phyloP scores from a whole-genome alignment of 53 echinoderm and acorn worm genomes.

The Glandiceps talaboti region DNA sequence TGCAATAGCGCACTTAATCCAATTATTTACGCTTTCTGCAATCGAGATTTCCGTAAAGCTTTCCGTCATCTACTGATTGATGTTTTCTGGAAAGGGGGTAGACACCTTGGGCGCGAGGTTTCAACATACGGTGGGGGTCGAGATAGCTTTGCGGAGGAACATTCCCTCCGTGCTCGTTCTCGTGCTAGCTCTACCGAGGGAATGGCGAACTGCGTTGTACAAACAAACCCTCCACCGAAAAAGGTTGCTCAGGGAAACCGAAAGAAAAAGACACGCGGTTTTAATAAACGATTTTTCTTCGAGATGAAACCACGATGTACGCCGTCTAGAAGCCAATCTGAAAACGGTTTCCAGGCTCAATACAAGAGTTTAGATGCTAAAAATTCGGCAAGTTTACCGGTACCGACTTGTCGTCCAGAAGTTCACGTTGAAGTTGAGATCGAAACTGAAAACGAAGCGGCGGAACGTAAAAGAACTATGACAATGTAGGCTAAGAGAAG shows the following conservation, averaged over 20 bases:
- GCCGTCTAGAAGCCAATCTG: not conserved
- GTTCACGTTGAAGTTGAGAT: not conserved
- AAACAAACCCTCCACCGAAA: not conserved
- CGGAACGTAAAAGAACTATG: not conserved
- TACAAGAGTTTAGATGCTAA: not conserved
- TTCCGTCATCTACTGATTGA: slow-evolving; percentile 16
- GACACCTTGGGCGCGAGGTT: not conserved
- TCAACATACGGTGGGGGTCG: not conserved
- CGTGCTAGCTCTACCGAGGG: not conserved
- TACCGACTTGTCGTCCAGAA: not conserved
- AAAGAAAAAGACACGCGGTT: not conserved
- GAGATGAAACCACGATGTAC: not conserved
- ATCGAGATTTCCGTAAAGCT: slow-evolving; percentile 82
- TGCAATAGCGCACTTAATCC: slow-evolving; percentile 98
- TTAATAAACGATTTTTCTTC: not conserved
- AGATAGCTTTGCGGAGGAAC: not conserved
- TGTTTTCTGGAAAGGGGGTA: not conserved
- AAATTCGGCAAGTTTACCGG: not conserved
- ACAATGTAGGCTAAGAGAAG: not conserved
- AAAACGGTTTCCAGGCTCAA: not conserved
- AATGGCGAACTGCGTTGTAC: not conserved
- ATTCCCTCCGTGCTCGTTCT: not conserved
- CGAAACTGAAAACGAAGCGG: no score
- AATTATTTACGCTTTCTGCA: slow-evolving; percentile 92
- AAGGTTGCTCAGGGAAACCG: not conserved